These are phyloP conservation scores for Crepidodera aurea DNA, from an alignment of 2,888 invertebrate genomes.

Conservation along the genomic window DNA sequence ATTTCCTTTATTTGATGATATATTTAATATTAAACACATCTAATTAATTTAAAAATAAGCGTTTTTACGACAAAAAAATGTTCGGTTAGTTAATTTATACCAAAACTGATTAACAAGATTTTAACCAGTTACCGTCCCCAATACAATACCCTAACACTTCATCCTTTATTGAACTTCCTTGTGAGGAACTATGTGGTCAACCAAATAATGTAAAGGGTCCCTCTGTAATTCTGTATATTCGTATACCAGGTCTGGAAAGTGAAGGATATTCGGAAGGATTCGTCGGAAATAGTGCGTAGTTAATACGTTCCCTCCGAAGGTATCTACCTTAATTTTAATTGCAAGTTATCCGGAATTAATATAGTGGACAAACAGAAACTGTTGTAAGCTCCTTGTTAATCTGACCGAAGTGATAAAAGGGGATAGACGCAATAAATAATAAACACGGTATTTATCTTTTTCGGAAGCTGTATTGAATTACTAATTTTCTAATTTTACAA, in stretches of 20 bases:
- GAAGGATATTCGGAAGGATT: slow-evolving; percentile 11
- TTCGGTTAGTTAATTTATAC: not conserved
- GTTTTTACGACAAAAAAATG: too few species aligned
- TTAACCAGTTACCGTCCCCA: not conserved
- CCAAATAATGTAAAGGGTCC: slow-evolving; percentile 10
- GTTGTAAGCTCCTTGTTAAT: too few species aligned
- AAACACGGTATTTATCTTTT: too few species aligned
- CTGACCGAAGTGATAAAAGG: too few species aligned
- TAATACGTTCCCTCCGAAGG: not conserved
- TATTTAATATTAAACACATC: too few species aligned
- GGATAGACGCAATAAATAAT: too few species aligned
- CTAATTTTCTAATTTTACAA: too few species aligned
- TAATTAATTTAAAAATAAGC: too few species aligned
- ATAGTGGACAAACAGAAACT: too few species aligned
- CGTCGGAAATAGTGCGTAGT: slow-evolving; percentile 1
- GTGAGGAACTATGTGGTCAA: slow-evolving; percentile 12
- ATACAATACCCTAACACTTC: slow-evolving; percentile 4
- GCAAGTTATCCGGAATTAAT: not conserved
- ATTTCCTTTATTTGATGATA: too few species aligned
- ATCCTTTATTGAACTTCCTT: not conserved
- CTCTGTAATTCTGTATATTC: not conserved
- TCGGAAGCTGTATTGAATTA: too few species aligned
- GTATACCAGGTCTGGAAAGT: slow-evolving; percentile 5
- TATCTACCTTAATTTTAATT: not conserved
- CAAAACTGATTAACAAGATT: not conserved